A percentile compares a stretch with the other conserved stretches of the same genome.
These are phyloP conservation scores for Drosophila infuscata DNA, from an alignment of 2,888 invertebrate genomes.

Conservation along the genomic window DNA sequence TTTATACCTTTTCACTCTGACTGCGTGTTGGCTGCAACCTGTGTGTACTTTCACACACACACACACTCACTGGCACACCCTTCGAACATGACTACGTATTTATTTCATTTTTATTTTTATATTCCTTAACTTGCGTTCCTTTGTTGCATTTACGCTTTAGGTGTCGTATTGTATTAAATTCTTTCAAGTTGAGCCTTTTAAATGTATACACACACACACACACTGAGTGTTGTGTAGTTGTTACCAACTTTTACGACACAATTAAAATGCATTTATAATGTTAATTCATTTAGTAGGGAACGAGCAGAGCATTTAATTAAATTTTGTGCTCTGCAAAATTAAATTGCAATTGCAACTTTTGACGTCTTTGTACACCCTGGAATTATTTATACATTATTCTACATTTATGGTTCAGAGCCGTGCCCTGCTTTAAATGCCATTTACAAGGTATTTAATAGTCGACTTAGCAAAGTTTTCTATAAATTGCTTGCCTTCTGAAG, in stretches of 20 bases:
- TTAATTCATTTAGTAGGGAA: constrained; percentile 52
- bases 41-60: constrained; percentile 48
- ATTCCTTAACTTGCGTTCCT: constrained; percentile 19
- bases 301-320: constrained; percentile 39
- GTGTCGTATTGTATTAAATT: constrained; percentile 19
- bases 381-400: not conserved
- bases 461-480: not conserved
- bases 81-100: not conserved
- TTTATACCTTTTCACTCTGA: constrained; percentile 44
- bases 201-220: constrained; percentile 3
- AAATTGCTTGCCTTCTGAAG: constrained; percentile 27
- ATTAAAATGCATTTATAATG: constrained; percentile 61
- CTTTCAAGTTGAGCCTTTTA: constrained; percentile 10
- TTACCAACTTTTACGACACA: constrained; percentile 41
- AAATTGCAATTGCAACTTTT: constrained; percentile 48
- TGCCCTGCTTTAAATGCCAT: not conserved
- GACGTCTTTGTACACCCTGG: constrained; percentile 31
- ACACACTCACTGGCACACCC: constrained; percentile 12
- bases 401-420: not conserved
- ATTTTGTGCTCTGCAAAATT: constrained; percentile 53
- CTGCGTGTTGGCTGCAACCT: constrained; percentile 23
- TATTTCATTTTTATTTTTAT: constrained; percentile 28
- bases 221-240: constrained; percentile 3
- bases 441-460: constrained; percentile 11
- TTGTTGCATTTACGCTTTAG: constrained; percentile 9